Evolutionary conservation across 37 sponge, comb jelly and placozoan species (phyloP), one percentile per base, ranked within the genome.

Genomic region (Ianthella basta): DNA sequence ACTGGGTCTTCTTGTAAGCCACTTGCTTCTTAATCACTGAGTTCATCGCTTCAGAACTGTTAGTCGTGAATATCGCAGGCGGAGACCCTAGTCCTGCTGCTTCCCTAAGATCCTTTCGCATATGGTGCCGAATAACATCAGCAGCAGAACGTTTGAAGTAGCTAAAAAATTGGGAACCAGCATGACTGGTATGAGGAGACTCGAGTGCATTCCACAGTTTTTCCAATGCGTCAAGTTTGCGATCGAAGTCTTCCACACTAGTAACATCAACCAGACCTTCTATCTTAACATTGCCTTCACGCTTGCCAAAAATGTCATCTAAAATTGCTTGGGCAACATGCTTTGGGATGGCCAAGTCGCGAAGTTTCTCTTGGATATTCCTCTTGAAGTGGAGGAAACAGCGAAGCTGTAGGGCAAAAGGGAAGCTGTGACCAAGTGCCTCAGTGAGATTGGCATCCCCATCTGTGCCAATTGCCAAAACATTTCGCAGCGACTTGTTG

Each of bases 341-440:
- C 57, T 50, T 34, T 29, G 86, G 69, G 21, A 86, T 20, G 4
- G 74, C 73, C 6, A 56, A 32, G 39, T 79, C 55, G 25, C 32
- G 32, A 61, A 63, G 55, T 55, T 85, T 85, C 36, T 50, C 60
- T 16, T 61, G 30, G 30, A 89, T 40, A 56, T 89, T 89, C 73
- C 39, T 59, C 44, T 83, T 77, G 21, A 89, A 70, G 55, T 89
- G 89, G 24, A 80, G n/a, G 50, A 89, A 89, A 55, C 89, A 89
- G 13, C 80, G 72, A 13, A 89, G 38, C 53, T 84, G 85, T 5
- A 56, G 14, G 34, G 89, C 85, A 80, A 38, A 70, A 27, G 89
- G 89, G 70, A 89, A 84, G 25, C 70, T 84, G 54, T 69, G 72
- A 13, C 60, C 15, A 55, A 87, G 84, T 12, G 85, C 85, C 21